Percentiles rank a stretch among this genome's conserved stretches.
Conservation (phyloP, 2,888 invertebrate species). For the Lycia hirtaria region DNA sequence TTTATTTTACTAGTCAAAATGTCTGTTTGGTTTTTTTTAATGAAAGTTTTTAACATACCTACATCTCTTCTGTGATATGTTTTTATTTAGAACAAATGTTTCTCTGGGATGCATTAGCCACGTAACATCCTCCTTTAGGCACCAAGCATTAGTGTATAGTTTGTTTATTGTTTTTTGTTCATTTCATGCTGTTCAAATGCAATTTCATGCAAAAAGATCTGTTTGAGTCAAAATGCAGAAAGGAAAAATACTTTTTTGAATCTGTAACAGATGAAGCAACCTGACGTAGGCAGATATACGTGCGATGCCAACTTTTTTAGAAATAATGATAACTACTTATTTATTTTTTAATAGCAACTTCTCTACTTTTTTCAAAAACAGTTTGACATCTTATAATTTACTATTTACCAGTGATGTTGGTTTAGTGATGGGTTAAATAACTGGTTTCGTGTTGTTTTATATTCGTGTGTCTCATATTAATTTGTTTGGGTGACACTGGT, state of each 20-base stretch:
- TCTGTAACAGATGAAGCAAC: too few relatives aligned
- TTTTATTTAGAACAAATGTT: slow-evolving; percentile 73
- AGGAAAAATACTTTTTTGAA: too few relatives aligned
- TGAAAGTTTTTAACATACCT: slow-evolving; percentile 51
- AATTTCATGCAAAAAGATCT: not conserved
- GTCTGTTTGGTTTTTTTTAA: slow-evolving; percentile 63
- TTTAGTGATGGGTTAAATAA: too few relatives aligned
- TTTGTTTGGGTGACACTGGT: not conserved
- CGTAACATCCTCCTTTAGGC: slow-evolving; percentile 68
- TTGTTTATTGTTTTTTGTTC: slow-evolving; percentile 13
- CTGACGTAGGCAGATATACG: too few relatives aligned
- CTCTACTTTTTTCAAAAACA: too few relatives aligned
- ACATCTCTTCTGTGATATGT: slow-evolving; percentile 76
- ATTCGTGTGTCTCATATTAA: not conserved
- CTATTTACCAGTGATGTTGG: too few relatives aligned
- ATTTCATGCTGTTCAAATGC: slow-evolving; percentile 15
- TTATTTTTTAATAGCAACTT: too few relatives aligned
- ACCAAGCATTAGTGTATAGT: slow-evolving; percentile 43
- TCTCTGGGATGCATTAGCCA: slow-evolving; percentile 69
- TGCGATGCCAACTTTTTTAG: too few relatives aligned
- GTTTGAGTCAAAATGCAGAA: too few relatives aligned
- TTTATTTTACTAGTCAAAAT: slow-evolving; percentile 73
- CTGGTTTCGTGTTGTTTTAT: too few relatives aligned
- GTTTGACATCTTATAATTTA: too few relatives aligned
- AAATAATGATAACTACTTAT: too few relatives aligned